phyloP scores from a whole-genome alignment of 2,888 invertebrate species.

The Pammene fasciana region DNA sequence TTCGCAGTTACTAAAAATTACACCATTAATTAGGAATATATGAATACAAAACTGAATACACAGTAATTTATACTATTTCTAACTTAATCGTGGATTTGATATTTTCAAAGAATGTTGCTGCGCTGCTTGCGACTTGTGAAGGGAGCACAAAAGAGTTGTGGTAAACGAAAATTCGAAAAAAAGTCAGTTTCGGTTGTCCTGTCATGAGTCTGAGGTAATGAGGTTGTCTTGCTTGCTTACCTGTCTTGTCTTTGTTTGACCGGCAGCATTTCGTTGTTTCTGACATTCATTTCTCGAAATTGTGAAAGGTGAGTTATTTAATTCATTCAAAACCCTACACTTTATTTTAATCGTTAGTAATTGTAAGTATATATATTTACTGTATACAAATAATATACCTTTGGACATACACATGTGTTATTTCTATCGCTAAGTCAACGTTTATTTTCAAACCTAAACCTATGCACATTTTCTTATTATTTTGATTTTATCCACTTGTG shows the following conservation, averaged over 20 bases:
- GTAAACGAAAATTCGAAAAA: background rate
- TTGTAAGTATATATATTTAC: background rate
- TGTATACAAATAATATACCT: background rate
- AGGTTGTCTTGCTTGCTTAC: background rate
- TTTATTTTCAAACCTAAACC: background rate
- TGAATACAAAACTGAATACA: too few relatives aligned
- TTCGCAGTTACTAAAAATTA: too few relatives aligned
- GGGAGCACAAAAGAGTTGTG: background rate
- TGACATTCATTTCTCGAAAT: conserved; percentile 13
- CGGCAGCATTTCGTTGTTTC: conserved; percentile 23
- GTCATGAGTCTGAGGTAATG: background rate
- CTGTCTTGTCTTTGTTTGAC: conserved; percentile 14
- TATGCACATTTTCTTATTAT: background rate
- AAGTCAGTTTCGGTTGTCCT: conserved; percentile 6
- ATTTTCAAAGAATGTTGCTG: too few relatives aligned
- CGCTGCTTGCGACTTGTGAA: background rate
- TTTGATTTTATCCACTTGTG: background rate
- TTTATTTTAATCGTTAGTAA: background rate
- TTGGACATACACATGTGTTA: background rate
- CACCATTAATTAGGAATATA: too few relatives aligned
- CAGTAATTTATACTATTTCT: too few relatives aligned
- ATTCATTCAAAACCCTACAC: background rate
- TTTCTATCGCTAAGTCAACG: conserved; percentile 2
- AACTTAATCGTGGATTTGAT: too few relatives aligned
- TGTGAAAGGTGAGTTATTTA: conserved; percentile 13